Base-by-base conservation (phyloP, 2,888 invertebrate genomes). In the Melolontha melolontha region DNA sequence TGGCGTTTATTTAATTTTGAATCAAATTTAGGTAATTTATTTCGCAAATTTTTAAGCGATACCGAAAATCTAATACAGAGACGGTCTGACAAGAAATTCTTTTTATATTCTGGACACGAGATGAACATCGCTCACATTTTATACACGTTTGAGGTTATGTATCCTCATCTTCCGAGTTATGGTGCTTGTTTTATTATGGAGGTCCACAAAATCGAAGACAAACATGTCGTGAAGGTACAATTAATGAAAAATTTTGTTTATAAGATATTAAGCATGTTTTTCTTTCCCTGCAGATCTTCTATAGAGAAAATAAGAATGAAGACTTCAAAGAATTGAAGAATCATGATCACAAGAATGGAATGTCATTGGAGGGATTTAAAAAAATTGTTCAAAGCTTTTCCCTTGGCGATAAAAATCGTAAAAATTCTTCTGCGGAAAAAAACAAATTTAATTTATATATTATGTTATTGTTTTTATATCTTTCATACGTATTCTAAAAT, bases 61-160 rank as follows among this genome's bases (percentile, higher is more conserved):
- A 51, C 50, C 17, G 5, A 17, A 40, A 39, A 49, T 7, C 49
- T 39, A 41, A 17, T 64, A 22, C 16, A 64, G 2, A 16, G 17
- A 2, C 4, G 11, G 16, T 51, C 51, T 11, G 8, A 64, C 5
- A 11, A 34, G 10, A 50, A 64, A 34, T 10, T 64, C 17, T 50
- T 50, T 40, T 11, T 64, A 17, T 64, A 64, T 50, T 64, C 64
- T 1, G 64, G 16, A 5, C 64, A 64, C 12, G 64, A 64, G n/a
- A 12, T 12, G 10, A 64, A 16, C 7, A 4, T 64, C n/a, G 64
- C 40, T 17, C 17, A 22, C 5, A 12, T 64, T 1, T 16, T 64
- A 17, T 10, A 22, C 2, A 14, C 17, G 10, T 51, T 64, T 11
- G 40, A 8, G 17, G 7, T 41, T 5, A 41, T 41, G 22, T 40